Evolutionary conservation across 2,888 invertebrate genomes (phyloP), one percentile per base, ranked within the genome.

Genomic region (Melanostoma mellinum): DNA sequence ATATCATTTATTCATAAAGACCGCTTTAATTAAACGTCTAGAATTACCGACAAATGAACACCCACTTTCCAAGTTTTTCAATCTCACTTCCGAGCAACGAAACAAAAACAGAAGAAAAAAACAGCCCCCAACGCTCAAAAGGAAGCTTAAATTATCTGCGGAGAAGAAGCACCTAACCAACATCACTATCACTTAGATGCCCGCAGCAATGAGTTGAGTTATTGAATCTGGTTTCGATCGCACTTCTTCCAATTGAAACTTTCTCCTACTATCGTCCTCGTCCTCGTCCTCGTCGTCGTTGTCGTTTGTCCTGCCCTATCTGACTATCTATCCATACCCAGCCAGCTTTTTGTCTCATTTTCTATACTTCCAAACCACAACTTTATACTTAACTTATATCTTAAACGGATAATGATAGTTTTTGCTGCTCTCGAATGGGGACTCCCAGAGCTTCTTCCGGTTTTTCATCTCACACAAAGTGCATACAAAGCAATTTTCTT

Each of bases 321-420:
- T 20, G 1, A 1, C 20, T 20, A 20, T 60, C 52, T 42, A 60
- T 68, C 48, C 55, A 50, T 56, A 56, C 20, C 30, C 44, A 9
- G 10, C 58, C 56, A 10, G 10, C 42, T 50, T 69, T 75, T 65
- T 58, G 73, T 73, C 50, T 73, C 63, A 69, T 73, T 73, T 72
- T 50, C 68, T 40, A 69, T 78, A 60, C 69, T 84, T 78, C 74
- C 44, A 52, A 79, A 61, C 84, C 79, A 79, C 71, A 79, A 79
- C 74, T 75, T 67, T 67, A 75, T 79, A 84, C 79, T 84, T 71
- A 74, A 79, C 79, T 84, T 82, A 82, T 82, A 82, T 82, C 78
- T 78, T 84, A 84, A 84, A 84, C 79, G 84, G 79, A 84, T 84
- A 84, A 79, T 79, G 79, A 84, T 75, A 84, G 84, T 84, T 84